Conservation (phyloP, 2,888 invertebrate genomes). For the Halictus ligatus region DNA sequence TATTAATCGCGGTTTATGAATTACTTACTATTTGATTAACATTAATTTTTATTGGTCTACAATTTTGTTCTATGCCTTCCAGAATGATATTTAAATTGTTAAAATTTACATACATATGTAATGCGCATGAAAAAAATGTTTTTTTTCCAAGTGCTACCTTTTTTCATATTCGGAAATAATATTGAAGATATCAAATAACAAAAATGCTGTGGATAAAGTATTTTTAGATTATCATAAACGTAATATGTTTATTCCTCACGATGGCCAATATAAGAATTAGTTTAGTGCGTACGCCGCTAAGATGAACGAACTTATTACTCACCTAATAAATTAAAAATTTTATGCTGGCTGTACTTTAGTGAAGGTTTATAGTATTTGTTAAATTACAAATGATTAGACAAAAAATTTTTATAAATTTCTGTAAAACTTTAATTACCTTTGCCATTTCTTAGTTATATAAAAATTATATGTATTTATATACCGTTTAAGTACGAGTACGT, state of each 20-base stretch:
- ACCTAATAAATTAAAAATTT: constrained; percentile 1
- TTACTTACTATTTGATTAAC: background rate
- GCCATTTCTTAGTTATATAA: background rate
- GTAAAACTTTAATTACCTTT: constrained; percentile 1
- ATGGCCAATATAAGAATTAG: background rate
- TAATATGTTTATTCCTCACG: background rate
- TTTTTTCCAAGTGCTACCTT: background rate
- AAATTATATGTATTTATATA: background rate
- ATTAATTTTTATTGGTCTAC: background rate
- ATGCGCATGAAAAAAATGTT: background rate
- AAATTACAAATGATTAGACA: constrained; percentile 15
- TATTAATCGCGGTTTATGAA: background rate
- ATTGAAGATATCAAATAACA: background rate
- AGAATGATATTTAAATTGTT: background rate
- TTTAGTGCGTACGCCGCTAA: background rate
- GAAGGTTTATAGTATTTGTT: background rate
- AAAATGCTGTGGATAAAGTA: background rate
- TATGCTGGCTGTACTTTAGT: background rate
- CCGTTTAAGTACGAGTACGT: background rate
- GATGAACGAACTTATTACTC: constrained; percentile 1
- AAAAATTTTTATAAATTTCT: background rate
- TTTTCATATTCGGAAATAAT: background rate
- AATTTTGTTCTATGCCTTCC: background rate
- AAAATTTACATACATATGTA: too few species aligned
- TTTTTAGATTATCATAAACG: background rate